Evolutionary conservation across 1,140 invertebrate species (phyloP).

Genomic region (Metaphire vulgaris): DNA sequence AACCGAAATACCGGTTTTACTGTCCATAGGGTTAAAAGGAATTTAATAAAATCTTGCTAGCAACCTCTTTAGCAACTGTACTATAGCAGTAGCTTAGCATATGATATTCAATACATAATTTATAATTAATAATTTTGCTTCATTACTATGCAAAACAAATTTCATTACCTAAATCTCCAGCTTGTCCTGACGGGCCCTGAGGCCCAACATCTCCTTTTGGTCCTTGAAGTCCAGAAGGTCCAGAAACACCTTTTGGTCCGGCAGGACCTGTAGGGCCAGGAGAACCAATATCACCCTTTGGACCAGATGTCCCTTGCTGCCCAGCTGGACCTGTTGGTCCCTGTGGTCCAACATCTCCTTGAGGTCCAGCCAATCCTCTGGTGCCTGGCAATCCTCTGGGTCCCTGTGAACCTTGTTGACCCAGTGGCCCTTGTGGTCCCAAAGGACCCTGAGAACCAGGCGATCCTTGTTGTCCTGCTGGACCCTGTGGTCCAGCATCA

Average conservation of each 20-base stretch:
- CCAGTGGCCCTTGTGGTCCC: not conserved
- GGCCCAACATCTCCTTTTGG: not conserved
- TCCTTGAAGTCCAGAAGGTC: slow-evolving; percentile 10
- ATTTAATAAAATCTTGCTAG: no score
- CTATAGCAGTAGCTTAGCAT: no score
- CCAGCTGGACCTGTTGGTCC: slow-evolving; percentile 24
- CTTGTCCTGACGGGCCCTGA: not conserved
- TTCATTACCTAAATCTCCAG: no score
- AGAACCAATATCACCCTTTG: slow-evolving; percentile 61
- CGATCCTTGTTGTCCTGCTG: not conserved
- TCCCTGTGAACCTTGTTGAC: slow-evolving; percentile 32
- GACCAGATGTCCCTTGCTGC: slow-evolving; percentile 22
- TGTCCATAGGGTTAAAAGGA: no score
- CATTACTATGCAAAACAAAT: no score
- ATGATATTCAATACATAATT: no score
- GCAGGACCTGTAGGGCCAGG: slow-evolving; percentile 12
- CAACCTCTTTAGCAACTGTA: no score
- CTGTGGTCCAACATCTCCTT: not conserved
- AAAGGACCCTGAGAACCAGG: not conserved
- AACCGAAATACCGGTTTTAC: no score
- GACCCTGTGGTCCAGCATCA: not conserved
- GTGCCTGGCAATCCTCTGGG: slow-evolving; percentile 28
- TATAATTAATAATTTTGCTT: no score
- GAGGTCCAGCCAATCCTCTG: slow-evolving; percentile 8
- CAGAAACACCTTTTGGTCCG: slow-evolving; percentile 5